phyloP scores from a whole-genome alignment of 1,140 invertebrate genomes.

The Saccostrea glomerata region DNA sequence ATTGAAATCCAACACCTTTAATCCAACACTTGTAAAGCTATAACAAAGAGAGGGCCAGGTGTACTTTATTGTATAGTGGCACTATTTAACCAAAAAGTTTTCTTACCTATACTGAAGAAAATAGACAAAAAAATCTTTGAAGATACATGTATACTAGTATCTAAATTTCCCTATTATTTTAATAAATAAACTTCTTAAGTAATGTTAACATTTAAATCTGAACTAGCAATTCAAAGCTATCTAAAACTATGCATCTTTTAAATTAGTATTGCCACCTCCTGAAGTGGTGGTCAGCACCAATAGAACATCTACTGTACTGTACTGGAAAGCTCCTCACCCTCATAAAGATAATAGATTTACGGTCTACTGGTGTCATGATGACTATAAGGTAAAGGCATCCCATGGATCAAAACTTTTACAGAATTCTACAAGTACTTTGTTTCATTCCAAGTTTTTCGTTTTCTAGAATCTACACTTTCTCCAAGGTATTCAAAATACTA shows the following conservation, averaged over 20 bases:
- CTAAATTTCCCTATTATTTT: neutral
- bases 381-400: neutral
- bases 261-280: neutral
- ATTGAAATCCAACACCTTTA: neutral
- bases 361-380: neutral
- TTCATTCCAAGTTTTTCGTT: neutral
- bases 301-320: neutral
- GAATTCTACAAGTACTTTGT: too few species aligned
- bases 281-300: neutral
- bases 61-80: too few species aligned
- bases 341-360: neutral
- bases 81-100: too few species aligned
- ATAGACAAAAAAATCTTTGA: too few species aligned
- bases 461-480: conserved; percentile 2
- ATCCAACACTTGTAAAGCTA: neutral
- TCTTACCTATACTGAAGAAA: too few species aligned
- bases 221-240: neutral
- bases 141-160: too few species aligned
- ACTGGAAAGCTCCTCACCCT: neutral
- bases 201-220: neutral
- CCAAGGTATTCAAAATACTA: neutral
- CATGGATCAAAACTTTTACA: neutral
- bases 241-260: neutral
- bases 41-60: too few species aligned
- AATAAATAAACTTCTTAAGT: neutral